Evolutionary conservation across 2,113 vertebrate species (phyloP).

Genomic region (Callipepla squamata): DNA sequence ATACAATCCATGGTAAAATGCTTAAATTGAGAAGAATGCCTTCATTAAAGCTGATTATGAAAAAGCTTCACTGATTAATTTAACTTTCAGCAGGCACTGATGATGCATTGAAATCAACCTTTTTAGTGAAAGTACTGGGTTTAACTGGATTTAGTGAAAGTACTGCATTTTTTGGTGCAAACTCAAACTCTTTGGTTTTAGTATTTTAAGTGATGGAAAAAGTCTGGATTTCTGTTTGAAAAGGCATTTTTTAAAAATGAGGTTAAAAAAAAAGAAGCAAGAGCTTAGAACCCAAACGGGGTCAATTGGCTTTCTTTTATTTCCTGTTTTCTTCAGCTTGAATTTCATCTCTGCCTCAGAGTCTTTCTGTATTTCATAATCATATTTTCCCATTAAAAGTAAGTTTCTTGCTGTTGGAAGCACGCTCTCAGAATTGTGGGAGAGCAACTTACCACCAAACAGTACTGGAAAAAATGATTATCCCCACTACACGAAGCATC

Average conservation of each 20-base stretch:
- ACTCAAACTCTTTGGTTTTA: conserved; percentile 5
- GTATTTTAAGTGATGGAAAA: background rate
- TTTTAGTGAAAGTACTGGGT: conserved; percentile 16
- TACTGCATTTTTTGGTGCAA: background rate
- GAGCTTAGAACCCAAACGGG: conserved; percentile 17
- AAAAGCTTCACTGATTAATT: background rate
- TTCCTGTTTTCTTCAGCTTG: conserved; percentile 50
- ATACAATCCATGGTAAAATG: fast-evolving
- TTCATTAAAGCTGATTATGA: background rate
- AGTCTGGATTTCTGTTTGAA: background rate
- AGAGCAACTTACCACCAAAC: background rate
- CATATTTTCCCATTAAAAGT: conserved; percentile 29
- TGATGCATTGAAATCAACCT: background rate
- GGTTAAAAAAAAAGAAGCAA: conserved; percentile 7
- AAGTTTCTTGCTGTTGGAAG: conserved; percentile 12
- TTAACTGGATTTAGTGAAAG: conserved; percentile 14
- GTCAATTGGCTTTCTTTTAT: conserved; percentile 1
- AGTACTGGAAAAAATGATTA: conserved; percentile 36
- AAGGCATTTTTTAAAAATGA: conserved; percentile 7
- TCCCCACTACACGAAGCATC: background rate
- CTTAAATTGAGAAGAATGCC: background rate
- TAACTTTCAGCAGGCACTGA: background rate
- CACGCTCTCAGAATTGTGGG: conserved; percentile 33
- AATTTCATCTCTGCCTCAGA: conserved; percentile 51
- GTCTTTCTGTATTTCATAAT: conserved; percentile 35